Percentiles rank a stretch among this genome's conserved stretches.
Conservation (phyloP, 2,888 invertebrate genomes). For the Drosophila helvetica region DNA sequence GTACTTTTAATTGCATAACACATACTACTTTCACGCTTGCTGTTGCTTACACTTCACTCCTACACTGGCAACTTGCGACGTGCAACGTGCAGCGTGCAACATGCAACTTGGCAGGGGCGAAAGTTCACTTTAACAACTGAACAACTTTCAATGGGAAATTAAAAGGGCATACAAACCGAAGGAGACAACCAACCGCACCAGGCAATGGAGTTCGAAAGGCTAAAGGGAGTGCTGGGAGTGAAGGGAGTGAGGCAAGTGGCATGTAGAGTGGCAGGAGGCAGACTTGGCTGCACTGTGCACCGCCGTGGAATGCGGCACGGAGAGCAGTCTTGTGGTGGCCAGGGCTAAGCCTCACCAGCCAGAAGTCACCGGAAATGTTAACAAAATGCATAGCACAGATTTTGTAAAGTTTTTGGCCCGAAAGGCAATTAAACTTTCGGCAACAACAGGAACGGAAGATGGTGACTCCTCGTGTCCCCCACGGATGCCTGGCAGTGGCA, state of each 20-base stretch:
- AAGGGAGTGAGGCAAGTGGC: not conserved
- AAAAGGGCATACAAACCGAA: constrained; percentile 83
- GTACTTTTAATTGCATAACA: constrained; percentile 71
- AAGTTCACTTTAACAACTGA: constrained; percentile 79
- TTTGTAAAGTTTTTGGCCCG: constrained; percentile 60
- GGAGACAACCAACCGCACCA: constrained; percentile 71
- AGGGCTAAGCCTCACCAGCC: constrained; percentile 64
- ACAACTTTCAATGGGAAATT: constrained; percentile 79
- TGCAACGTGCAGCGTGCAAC: not conserved
- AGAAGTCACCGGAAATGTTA: constrained; percentile 85
- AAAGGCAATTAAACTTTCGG: constrained; percentile 75
- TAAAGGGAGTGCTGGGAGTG: too few relatives aligned
- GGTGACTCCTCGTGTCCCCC: constrained; percentile 11
- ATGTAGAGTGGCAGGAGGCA: constrained; percentile 12
- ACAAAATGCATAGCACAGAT: constrained; percentile 85
- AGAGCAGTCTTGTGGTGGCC: not conserved
- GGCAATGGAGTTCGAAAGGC: not conserved
- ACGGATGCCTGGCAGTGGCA: constrained; percentile 3
- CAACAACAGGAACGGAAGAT: constrained; percentile 31
- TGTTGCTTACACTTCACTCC: constrained; percentile 63
- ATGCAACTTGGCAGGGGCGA: constrained; percentile 50
- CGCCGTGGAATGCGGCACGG: constrained; percentile 8
- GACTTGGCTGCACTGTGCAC: not conserved
- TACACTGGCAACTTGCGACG: constrained; percentile 11
- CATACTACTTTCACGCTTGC: constrained; percentile 61